These are phyloP conservation scores for Pseudopipra pipra DNA, from an alignment of 2,113 vertebrate species.

Conservation along the genomic window DNA sequence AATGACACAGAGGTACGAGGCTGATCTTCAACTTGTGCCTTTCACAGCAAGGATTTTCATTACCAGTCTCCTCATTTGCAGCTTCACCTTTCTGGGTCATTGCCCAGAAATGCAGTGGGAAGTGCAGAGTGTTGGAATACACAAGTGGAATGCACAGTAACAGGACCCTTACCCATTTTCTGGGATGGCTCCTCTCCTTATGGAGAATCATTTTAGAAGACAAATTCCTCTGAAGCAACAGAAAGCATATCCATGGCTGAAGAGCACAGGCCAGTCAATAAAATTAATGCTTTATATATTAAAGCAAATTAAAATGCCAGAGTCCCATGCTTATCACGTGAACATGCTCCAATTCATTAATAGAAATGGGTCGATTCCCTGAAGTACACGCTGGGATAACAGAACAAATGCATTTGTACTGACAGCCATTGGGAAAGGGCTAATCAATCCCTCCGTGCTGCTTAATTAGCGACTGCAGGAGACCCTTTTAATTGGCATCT, in stretches of 20 bases:
- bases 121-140: not conserved
- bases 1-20: accelerated
- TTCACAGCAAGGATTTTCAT: not conserved
- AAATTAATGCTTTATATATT: not conserved
- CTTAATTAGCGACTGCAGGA: slow-evolving; percentile 23
- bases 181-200: not conserved
- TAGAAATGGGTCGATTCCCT: not conserved
- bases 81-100: not conserved
- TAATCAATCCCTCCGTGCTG: slow-evolving; percentile 58
- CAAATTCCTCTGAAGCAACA: not conserved
- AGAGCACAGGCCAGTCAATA: not conserved
- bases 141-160: not conserved
- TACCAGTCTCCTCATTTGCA: not conserved
- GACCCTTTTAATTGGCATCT: slow-evolving; percentile 40
- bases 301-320: not conserved
- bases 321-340: not conserved
- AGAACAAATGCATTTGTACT: slow-evolving; percentile 18
- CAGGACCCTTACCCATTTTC: not conserved
- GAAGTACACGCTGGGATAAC: not conserved
- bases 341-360: not conserved
- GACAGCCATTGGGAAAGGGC: slow-evolving; percentile 33
- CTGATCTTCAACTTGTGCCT: not conserved
- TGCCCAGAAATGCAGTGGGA: not conserved
- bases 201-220: not conserved
- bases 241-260: not conserved